Evolutionary conservation across 2,888 invertebrate species (phyloP), one percentile per base, ranked within the genome.

Genomic region (Lycophotia porphyrea): DNA sequence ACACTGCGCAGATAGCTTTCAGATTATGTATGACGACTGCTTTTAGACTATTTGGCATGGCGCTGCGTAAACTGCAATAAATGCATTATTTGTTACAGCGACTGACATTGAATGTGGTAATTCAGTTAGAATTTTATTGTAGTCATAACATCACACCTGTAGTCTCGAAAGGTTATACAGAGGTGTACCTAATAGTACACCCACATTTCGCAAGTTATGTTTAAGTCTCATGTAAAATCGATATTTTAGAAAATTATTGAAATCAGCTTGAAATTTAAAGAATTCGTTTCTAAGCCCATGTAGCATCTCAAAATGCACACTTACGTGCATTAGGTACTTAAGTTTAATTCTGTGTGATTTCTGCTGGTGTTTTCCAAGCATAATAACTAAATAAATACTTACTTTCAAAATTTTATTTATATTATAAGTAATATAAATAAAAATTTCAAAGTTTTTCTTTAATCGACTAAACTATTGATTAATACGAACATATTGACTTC

Each of bases 41-140:
- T 77, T 83, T 87, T 84, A 84, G 81, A 84, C 74, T 73, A 81
- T 87, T 85, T 80, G 87, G 81, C 84, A 76, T 71, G 42, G 36
- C 2, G 11, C 55, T 64, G 31, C 47, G 42, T 52, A 52, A 70
- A 71, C 49, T 60, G 55, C 60, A 63, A 74, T 79, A 76, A 72
- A 67, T 49, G 31, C 60, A 64, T 73, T 67, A 76, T 76, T 74
- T 80, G 34, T 69, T 76, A 71, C 64, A 77, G 67, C 69, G 21
- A 31, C 42, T 68, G 31, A 42, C 60, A 71, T 42, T 67, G 13
- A 76, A 74, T 47, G 27, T 42, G 36, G 71, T 70, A 61, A 72
- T 34, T 11, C 8, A 2, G 36, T 60, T 31, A 61, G 24, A 31
- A 66, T 36, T n/a, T 18, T 34, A 70, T 36, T 65, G n/a, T 60